Base-by-base conservation (phyloP, 1,140 invertebrate genomes). In the Papilio machaon region DNA sequence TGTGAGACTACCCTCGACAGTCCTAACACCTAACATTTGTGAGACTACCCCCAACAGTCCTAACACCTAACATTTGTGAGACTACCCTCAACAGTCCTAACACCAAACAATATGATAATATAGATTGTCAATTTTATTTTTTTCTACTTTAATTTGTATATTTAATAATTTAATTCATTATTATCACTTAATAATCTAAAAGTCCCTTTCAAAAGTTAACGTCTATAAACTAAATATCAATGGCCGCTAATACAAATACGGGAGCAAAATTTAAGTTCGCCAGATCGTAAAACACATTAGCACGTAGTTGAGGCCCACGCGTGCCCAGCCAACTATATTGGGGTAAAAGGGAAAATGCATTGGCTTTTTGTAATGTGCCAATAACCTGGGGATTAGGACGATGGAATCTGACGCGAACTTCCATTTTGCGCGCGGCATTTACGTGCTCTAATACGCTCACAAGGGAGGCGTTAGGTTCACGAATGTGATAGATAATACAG, bases 291-390 rank as follows among this genome's bases (percentile, higher is more conserved):
- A 94, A 91, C 82, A 89, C 91, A 92, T 94, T 93, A 94, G 88
- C 92, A 94, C 92, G 92, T 93, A 92, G 84, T 91, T 83, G 60
- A 75, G 73, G 82, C 82, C 82, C 84, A 85, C 79, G 82, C 84
- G 81, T 81, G 81, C 81, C 80, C 84, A 81, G 83, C 84, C 88
- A 83, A 79, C 82, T 83, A 87, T 91, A 91, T 91, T 90, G 85
- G 89, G 89, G 86, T 86, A 88, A 90, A 91, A 92, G 89, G 89
- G 90, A 90, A 88, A 92, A 91, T 91, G 91, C 92, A 94, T 92
- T 90, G 87, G 86, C 89, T 74, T 92, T 92, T 91, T 92, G 90
- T 94, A 93, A 93, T 92, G 86, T 88, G 85, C 83, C 90, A 84
- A 93, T 92, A 94, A 91, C 90, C 86, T 87, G 82, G 76, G 87